Evolutionary conservation across 2,797 vertebrate genomes (phyloP).

Genomic region (Antennarius maculatus): DNA sequence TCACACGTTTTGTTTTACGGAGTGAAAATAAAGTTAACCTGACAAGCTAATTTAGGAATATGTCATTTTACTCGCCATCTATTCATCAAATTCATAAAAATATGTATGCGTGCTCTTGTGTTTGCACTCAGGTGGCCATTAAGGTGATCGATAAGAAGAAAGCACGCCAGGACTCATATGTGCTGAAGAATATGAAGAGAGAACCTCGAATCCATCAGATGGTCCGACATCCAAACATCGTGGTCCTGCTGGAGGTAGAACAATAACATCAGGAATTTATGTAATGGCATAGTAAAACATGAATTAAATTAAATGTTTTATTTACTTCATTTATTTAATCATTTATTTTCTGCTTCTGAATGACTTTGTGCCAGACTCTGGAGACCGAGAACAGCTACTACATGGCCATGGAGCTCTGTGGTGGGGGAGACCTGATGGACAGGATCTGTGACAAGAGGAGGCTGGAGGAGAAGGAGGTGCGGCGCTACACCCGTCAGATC

Average conservation of each 20-base stretch:
- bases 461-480: slow-evolving; percentile 85
- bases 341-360: not conserved
- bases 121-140: slow-evolving; percentile 81
- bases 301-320: too few relatives aligned
- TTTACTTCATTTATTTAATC: too few relatives aligned
- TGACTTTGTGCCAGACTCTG: slow-evolving; percentile 74
- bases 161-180: slow-evolving; percentile 84
- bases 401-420: slow-evolving; percentile 88
- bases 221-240: slow-evolving; percentile 85
- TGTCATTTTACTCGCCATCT: too few relatives aligned
- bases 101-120: not conserved
- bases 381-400: slow-evolving; percentile 90
- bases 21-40: not conserved
- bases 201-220: slow-evolving; percentile 88
- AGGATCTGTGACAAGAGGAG: slow-evolving; percentile 85
- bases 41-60: too few relatives aligned
- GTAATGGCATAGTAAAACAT: too few relatives aligned
- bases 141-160: slow-evolving; percentile 92
- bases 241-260: slow-evolving; percentile 81
- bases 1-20: too few relatives aligned
- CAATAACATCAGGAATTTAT: not conserved
- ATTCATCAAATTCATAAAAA: too few relatives aligned
- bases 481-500: slow-evolving; percentile 85
- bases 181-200: slow-evolving; percentile 88
- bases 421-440: slow-evolving; percentile 87